Base-by-base conservation (phyloP, 2,888 invertebrate genomes). In the Acanthosoma haemorrhoidale region DNA sequence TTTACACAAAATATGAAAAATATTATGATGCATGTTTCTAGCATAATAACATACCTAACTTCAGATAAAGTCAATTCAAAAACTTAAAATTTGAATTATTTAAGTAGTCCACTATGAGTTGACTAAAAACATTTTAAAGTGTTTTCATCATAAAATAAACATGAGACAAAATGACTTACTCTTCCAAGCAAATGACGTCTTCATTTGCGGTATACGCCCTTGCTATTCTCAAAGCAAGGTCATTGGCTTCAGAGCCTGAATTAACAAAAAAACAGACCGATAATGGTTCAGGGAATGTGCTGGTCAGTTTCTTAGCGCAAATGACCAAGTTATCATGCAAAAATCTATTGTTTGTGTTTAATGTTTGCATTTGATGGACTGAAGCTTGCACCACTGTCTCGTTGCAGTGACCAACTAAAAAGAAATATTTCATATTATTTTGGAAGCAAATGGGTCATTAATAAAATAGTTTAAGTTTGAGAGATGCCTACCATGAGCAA, bases 161-260 rank as follows among this genome's bases (percentile, higher is more conserved):
- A n/a, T n/a, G n/a, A n/a, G n/a, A n/a, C n/a, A 61, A 58, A 60
- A 13, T 4, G 77, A 90, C 94, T 92, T 86, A 98, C 98, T 97
- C 96, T 82, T 99, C 96, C 69, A 99, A 82, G 0, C 94, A 91
- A 77, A 99, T 91, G 75, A 96, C 86, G 80, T 99, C 96, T 76
- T 88, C 86, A 74, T 90, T 88, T 77, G 90, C 89, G 1, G 97
- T 97, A 80, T 95, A 91, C 68, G 92, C 88, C 73, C 90, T 85
- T 0, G 97, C 95, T 72, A 99, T 83, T 71, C 97, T 86, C 41
- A 99, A 80, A 0, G 99, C 99, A 76, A 99, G 85, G 82, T 99
- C 99, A 80, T 98, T 99, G 8, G 98, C 98, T 82, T 99, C 99
- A 6, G 97, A 98, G 9, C 98, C 99, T 0, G 98, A 99, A 82